phyloP scores from a whole-genome alignment of 2,113 vertebrate genomes.

The Chinchilla lanigera region DNA sequence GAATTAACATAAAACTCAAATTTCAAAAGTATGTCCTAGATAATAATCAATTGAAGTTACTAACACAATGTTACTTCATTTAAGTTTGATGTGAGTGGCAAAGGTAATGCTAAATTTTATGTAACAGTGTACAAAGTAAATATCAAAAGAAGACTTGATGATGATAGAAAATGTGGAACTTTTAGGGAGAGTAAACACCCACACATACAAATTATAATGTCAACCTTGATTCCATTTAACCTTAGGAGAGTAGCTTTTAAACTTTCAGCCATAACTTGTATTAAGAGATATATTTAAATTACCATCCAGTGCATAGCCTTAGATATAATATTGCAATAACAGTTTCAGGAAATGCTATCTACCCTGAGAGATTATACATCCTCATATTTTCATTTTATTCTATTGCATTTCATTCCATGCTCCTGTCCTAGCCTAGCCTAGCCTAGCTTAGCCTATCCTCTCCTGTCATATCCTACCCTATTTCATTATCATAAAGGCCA shows the following conservation, averaged over 20 bases:
- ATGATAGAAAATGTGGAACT: slow-evolving; percentile 48
- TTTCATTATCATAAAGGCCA: slow-evolving; percentile 7
- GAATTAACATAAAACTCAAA: neutral
- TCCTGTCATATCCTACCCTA: neutral
- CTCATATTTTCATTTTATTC: slow-evolving; percentile 8
- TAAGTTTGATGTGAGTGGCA: neutral
- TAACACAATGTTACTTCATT: neutral
- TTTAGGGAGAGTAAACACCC: neutral
- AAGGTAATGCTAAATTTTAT: neutral
- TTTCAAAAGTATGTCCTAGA: neutral
- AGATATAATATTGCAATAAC: slow-evolving; percentile 22
- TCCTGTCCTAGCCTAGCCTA: neutral
- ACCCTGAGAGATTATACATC: neutral
- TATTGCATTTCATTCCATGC: neutral
- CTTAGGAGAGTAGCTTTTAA: slow-evolving; percentile 26
- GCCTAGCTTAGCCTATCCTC: neutral
- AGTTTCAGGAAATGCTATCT: neutral
- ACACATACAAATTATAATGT: neutral
- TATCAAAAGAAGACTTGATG: slow-evolving; percentile 18
- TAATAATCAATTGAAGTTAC: neutral
- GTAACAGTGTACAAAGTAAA: neutral
- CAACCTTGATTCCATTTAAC: neutral
- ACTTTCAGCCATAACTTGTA: neutral
- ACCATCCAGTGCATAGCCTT: neutral
- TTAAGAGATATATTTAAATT: slow-evolving; percentile 55